Evolutionary conservation across 2,888 invertebrate species (phyloP), one percentile per base, ranked within the genome.

Genomic region (Elmis aenea): DNA sequence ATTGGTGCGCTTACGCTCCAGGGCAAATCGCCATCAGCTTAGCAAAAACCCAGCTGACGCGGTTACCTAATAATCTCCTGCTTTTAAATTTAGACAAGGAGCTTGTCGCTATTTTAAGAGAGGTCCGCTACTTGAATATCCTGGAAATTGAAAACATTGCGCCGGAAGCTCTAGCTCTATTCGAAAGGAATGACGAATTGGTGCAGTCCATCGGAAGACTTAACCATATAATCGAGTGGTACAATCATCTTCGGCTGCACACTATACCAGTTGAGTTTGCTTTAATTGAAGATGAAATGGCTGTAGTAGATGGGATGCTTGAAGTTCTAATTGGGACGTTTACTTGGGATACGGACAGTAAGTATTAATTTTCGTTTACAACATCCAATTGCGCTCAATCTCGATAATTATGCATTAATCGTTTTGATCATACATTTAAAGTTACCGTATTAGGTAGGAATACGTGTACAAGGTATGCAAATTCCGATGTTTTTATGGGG

Each of bases 291-390:
- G 75, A 79, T 32, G 89, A 93, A 65, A 73, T 94, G 42, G 71
- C 73, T 1, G 73, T 73, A n/a, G 83, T 93, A 32, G 88, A 93
- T 59, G 54, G 64, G 1, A 67, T 81, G 31, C 72, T 94, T 39
- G 72, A 80, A 26, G 71, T 78, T 5, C 82, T 87, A 0, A 80
- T 86, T 33, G 71, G 72, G 16, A 72, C 76, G 14, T 73, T 87
- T 25, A 85, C 79, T 33, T 95, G 94, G 94, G 81, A 81, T 46
- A 79, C 79, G 38, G 79, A 83, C 55, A 85, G 92, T 90, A 68
- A 70, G 73, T 60, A 27, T 8, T 5, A n/a, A n/a, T n/a, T n/a
- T n/a, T n/a, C n/a, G n/a, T n/a, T n/a, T n/a, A n/a, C n/a, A n/a
- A n/a, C n/a, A n/a, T n/a, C n/a, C n/a, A n/a, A n/a, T n/a, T n/a